Conservation (phyloP, 2,888 invertebrate genomes). For the Scrobipalpa costella region DNA sequence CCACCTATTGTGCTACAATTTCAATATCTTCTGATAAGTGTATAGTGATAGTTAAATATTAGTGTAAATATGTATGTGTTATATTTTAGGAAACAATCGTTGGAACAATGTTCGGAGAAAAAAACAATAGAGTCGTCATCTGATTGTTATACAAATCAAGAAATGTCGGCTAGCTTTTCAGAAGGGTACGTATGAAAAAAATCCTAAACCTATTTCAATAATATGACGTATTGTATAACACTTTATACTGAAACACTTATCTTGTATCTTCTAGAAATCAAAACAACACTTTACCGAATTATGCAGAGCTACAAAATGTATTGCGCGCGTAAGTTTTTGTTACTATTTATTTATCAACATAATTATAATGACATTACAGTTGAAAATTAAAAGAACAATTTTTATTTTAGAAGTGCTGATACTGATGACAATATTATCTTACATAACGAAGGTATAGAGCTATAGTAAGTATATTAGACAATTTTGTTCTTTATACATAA, state of each 20-base stretch:
- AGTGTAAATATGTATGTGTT: no score
- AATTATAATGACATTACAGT: neutral
- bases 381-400: constrained; percentile 2
- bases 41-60: no score
- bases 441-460: constrained; percentile 6
- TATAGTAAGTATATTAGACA: constrained; percentile 5
- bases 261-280: constrained; percentile 10
- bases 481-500: neutral
- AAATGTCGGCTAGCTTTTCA: constrained; percentile 1
- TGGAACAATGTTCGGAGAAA: constrained; percentile 7
- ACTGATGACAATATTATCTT: neutral
- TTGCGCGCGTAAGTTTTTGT: constrained; percentile 7
- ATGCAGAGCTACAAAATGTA: constrained; percentile 3
- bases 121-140: constrained; percentile 10
- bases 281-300: constrained; percentile 5
- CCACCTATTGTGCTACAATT: no score
- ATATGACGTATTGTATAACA: neutral
- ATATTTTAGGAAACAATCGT: no score
- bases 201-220: constrained; percentile 2
- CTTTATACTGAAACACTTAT: neutral
- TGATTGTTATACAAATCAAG: constrained; percentile 3
- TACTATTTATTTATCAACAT: neutral
- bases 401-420: constrained; percentile 7
- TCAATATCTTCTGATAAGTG: no score
- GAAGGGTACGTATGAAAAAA: constrained; percentile 7